Base-by-base conservation (phyloP, 2,888 invertebrate species). In the Nymphalis urticae region DNA sequence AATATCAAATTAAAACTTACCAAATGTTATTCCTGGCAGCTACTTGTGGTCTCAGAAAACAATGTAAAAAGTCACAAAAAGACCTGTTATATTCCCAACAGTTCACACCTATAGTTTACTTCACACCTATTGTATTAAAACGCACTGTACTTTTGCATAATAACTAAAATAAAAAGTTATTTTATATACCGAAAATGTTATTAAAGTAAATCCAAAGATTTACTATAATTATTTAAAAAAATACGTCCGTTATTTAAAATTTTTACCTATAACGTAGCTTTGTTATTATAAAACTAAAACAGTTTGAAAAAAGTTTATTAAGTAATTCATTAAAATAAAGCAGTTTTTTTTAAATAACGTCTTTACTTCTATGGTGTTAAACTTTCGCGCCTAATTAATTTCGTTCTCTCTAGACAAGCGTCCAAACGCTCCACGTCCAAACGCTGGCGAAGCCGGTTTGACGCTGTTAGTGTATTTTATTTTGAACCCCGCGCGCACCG, bases 381-480 rank as follows among this genome's bases (percentile, higher is more conserved):
- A 65, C 79, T 84, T 90, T 91, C 90, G 89, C 92, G 90, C 91
- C 85, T 80, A 82, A 76, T 42, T 80, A 79, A 79, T 80, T 72
- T 32, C n/a, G 17, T 32, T 7, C 17, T 3, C 54, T 56, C 17
- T 21, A 24, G 24, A 24, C 54, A n/a, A 56, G 54, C 69, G 69
- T 69, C 64, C 72, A 19, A 42, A 68, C 69, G 67, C 62, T 27
- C 66, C 82, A 85, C 92, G 90, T 89, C 89, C 82, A 81, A 80
- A 85, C 87, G 77, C 86, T 75, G 81, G 79, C 83, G 80, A 85
- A 90, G 92, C 90, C 90, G 90, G 91, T 89, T 87, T 76, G 74
- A 77, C 82, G 88, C 86, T 88, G 89, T 75, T 84, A 86, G 88
- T 90, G 48, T 84, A 85, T 89, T 91, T 89, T 90, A 88, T 90